Evolutionary conservation across 2,797 vertebrate species (phyloP).

Genomic region (Podarcis lilfordi): DNA sequence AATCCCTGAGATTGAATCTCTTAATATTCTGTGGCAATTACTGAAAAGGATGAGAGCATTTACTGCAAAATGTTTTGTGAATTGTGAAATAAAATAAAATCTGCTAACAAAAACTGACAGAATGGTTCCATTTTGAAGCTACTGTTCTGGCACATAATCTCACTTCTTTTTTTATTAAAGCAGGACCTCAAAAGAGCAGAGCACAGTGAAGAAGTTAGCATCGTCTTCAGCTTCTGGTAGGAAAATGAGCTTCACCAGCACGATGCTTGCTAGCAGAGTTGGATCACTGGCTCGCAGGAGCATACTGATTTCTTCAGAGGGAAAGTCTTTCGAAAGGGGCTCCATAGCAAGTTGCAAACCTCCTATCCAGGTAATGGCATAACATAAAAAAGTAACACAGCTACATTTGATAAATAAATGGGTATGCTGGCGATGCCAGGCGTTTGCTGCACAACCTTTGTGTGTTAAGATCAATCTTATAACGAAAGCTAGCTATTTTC

Average conservation of each 20-base stretch:
- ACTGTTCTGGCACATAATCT: background rate
- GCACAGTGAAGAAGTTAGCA: background rate
- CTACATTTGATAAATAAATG: background rate
- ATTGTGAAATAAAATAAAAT: background rate
- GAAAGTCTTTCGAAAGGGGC: conserved; percentile 72
- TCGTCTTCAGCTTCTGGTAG: conserved; percentile 6
- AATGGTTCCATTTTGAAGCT: background rate
- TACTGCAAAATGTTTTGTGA: background rate
- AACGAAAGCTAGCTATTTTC: background rate
- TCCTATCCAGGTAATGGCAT: conserved; percentile 67
- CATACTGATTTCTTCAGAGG: conserved; percentile 57
- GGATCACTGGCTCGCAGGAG: conserved; percentile 63
- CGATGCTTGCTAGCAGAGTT: conserved; percentile 36
- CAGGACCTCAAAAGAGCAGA: conserved; percentile 46
- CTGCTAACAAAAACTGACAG: background rate
- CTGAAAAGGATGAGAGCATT: background rate
- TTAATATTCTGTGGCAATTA: background rate
- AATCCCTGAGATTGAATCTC: too few relatives aligned
- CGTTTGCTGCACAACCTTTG: background rate
- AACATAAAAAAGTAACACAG: background rate
- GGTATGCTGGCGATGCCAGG: background rate
- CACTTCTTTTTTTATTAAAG: background rate
- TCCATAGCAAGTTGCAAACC: conserved; percentile 47
- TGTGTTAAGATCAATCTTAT: background rate
- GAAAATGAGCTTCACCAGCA: conserved; percentile 29